Conservation (phyloP, 2,113 vertebrate genomes). For the Chaenogobius annularis region DNA sequence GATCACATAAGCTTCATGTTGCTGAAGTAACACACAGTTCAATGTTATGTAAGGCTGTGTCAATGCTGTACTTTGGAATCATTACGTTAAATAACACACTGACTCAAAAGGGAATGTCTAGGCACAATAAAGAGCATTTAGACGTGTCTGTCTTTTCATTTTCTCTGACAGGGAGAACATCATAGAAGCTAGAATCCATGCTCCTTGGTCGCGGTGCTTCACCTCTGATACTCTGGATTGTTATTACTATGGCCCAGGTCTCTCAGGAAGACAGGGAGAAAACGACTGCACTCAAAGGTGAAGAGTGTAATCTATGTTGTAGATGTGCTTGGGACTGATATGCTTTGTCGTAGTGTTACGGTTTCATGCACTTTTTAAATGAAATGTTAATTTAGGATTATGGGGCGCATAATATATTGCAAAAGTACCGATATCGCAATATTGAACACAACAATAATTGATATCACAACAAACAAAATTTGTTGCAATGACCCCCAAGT, state of each 20-base stretch:
- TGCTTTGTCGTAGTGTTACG: not conserved
- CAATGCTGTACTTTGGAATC: not conserved
- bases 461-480: too few species aligned
- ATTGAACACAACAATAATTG: too few species aligned
- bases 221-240: constrained; percentile 73
- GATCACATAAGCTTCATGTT: not conserved
- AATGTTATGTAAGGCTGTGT: not conserved
- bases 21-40: not conserved
- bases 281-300: constrained; percentile 94
- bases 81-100: not conserved
- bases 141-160: not conserved
- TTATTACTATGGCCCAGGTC: constrained; percentile 87
- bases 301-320: not conserved
- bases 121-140: not conserved
- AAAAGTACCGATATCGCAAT: too few species aligned
- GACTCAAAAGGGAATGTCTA: not conserved
- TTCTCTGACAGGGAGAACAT: constrained; percentile 31
- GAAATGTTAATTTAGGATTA: too few species aligned
- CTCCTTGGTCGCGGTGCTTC: constrained; percentile 69
- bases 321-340: too few species aligned
- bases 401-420: too few species aligned
- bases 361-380: too few species aligned
- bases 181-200: constrained; percentile 73
- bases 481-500: too few species aligned
- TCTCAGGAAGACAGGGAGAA: constrained; percentile 94